phyloP scores from a whole-genome alignment of 2,113 vertebrate species.

The Falcunculus frontatus region DNA sequence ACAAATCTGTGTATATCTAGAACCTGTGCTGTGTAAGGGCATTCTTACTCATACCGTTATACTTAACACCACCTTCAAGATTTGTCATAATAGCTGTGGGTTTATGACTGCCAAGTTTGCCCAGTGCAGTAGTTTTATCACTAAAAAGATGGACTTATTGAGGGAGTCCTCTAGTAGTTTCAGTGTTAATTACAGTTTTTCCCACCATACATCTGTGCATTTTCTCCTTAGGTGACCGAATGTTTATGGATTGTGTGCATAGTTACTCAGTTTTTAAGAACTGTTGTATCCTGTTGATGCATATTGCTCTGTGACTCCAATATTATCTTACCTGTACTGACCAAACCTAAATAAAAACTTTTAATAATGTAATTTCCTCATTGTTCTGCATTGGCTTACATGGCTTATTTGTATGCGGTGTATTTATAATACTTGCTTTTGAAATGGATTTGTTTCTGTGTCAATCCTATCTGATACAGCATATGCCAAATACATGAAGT shows the following conservation, averaged over 20 bases:
- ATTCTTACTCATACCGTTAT: conserved; percentile 76
- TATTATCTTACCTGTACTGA: conserved; percentile 99
- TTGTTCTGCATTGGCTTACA: conserved; percentile 23
- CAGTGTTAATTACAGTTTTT: conserved; percentile 85
- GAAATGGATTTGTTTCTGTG: neutral
- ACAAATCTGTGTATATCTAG: conserved; percentile 82
- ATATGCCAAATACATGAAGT: neutral
- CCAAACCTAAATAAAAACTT: conserved; percentile 99
- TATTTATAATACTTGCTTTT: neutral
- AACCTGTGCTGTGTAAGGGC: conserved; percentile 79
- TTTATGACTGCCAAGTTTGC: conserved; percentile 83
- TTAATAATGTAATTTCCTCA: conserved; percentile 84
- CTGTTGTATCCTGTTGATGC: conserved; percentile 90
- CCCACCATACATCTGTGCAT: conserved; percentile 83
- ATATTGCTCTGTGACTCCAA: conserved; percentile 94
- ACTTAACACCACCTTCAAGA: conserved; percentile 69
- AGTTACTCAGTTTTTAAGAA: conserved; percentile 89
- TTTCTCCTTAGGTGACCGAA: conserved; percentile 87
- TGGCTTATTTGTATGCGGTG: neutral
- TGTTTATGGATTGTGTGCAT: conserved; percentile 90
- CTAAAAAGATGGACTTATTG: conserved; percentile 76
- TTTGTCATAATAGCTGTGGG: conserved; percentile 80
- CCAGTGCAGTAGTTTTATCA: conserved; percentile 85
- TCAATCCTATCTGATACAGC: neutral
- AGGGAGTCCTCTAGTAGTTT: conserved; percentile 85